These are phyloP conservation scores for Vicugna pacos DNA, from an alignment of 2,113 vertebrate genomes.

Conservation along the genomic window DNA sequence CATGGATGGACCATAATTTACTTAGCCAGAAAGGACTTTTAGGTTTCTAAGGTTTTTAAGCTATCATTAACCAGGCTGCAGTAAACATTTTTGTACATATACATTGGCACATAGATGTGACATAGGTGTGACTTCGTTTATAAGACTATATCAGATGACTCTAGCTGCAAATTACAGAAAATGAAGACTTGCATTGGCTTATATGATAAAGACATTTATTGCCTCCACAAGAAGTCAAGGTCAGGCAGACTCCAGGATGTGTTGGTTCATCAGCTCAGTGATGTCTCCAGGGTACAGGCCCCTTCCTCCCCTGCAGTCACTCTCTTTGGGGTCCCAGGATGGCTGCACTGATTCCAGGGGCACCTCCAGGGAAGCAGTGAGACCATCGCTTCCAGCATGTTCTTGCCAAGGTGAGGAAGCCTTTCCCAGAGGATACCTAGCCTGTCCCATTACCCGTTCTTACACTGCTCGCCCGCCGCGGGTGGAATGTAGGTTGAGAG, in stretches of 20 bases:
- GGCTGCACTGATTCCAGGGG: not conserved
- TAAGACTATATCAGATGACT: not conserved
- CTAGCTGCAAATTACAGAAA: not conserved
- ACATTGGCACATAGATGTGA: not conserved
- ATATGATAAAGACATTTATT: not conserved
- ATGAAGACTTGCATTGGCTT: not conserved
- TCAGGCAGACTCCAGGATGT: not conserved
- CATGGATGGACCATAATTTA: not conserved
- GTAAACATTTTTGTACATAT: not conserved
- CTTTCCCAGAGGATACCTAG: not conserved
- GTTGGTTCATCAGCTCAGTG: not conserved
- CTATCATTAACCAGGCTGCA: not conserved
- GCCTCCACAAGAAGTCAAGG: not conserved
- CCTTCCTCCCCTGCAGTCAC: not conserved
- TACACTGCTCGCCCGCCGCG: not conserved
- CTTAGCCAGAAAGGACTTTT: not conserved
- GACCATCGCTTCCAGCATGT: not conserved
- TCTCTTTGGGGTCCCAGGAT: accelerated
- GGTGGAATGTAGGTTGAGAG: not conserved
- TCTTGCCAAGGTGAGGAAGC: not conserved
- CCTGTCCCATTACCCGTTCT: not conserved
- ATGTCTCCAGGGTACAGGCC: not conserved
- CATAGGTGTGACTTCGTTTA: not conserved
- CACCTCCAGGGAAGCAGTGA: not conserved
- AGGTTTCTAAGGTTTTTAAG: not conserved